phyloP scores from a whole-genome alignment of 2,888 invertebrate genomes.

The Eucriotettix oculatus region DNA sequence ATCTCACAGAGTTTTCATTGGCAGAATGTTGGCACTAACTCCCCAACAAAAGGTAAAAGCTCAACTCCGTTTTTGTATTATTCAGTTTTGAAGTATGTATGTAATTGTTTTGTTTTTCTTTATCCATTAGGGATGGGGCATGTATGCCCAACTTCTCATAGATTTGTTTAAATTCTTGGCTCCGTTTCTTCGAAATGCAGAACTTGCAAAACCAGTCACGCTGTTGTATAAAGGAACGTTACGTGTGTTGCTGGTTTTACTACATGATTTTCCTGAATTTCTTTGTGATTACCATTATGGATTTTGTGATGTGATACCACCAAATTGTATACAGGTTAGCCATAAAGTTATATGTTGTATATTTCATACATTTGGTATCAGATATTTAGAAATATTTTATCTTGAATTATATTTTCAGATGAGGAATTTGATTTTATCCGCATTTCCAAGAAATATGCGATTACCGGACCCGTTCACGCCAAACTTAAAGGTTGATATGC shows the following conservation, averaged over 20 bases:
- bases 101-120: neutral
- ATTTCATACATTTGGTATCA: conserved; percentile 1
- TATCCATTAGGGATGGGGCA: conserved; percentile 64
- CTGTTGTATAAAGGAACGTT: conserved; percentile 91
- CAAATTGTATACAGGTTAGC: conserved; percentile 76
- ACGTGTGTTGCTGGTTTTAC: conserved; percentile 79
- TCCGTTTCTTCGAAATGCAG: conserved; percentile 93
- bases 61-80: too few relatives aligned
- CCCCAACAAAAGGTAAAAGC: conserved; percentile 65
- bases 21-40: conserved; percentile 75
- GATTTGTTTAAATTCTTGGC: conserved; percentile 94
- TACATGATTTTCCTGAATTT: conserved; percentile 99
- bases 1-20: conserved; percentile 90
- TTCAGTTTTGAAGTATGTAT: too few relatives aligned
- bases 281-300: conserved; percentile 98
- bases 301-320: conserved; percentile 97
- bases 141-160: conserved; percentile 90
- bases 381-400: neutral
- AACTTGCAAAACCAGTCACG: conserved; percentile 85
- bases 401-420: conserved; percentile 35
- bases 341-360: neutral
- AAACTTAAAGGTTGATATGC: conserved; percentile 83
- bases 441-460: conserved; percentile 95
- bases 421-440: conserved; percentile 93
- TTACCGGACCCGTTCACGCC: conserved; percentile 98